These are phyloP conservation scores for Trachelus troglodyta DNA, from an alignment of 2,888 invertebrate genomes.

Conservation along the genomic window DNA sequence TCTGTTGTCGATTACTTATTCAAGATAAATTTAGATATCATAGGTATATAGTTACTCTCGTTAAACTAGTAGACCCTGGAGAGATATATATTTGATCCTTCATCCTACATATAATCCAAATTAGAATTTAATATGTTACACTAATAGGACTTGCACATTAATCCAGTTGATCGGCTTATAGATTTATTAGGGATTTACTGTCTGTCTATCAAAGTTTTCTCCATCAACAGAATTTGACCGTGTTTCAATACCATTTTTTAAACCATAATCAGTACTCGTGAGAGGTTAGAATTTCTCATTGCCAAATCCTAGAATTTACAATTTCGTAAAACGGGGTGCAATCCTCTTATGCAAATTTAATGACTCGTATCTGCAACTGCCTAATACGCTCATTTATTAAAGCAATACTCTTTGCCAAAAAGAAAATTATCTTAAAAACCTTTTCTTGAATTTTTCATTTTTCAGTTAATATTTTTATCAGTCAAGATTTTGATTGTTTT, in stretches of 20 bases:
- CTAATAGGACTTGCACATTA: background rate
- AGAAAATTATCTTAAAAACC: background rate
- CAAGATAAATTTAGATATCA: background rate
- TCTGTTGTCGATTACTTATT: background rate
- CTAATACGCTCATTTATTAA: background rate
- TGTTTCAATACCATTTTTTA: background rate
- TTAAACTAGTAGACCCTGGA: background rate
- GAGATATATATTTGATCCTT: too few species aligned
- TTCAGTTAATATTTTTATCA: background rate
- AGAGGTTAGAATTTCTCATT: background rate
- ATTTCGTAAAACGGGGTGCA: background rate
- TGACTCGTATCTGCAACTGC: background rate
- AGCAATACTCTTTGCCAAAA: background rate
- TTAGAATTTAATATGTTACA: background rate
- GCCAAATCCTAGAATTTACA: background rate
- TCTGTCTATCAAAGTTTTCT: background rate
- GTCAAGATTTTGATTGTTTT: too few species aligned
- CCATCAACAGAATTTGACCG: background rate
- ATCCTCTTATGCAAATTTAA: constrained; percentile 4
- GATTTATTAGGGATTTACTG: background rate
- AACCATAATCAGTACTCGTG: background rate
- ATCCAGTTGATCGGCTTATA: background rate
- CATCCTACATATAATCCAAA: background rate
- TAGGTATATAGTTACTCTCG: background rate
- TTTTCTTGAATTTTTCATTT: background rate